phyloP scores from a whole-genome alignment of 1,140 invertebrate genomes.

The Tetramorium alpestre region DNA sequence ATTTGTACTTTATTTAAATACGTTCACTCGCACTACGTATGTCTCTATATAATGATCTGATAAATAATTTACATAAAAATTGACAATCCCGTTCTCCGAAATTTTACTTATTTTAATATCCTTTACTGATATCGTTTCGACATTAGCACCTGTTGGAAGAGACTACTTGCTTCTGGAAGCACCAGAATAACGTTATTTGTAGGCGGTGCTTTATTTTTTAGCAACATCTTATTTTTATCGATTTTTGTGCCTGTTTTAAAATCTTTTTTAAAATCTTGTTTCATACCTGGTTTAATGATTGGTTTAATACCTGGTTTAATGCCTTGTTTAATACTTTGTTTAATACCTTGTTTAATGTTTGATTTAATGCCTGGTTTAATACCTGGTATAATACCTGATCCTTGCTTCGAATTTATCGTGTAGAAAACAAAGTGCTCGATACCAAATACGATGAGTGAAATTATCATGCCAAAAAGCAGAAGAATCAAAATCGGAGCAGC shows the following conservation, averaged over 20 bases:
- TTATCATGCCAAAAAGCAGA: constrained; percentile 47
- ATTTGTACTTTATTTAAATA: constrained; percentile 38
- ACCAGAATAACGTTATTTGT: not conserved
- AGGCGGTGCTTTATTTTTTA: not conserved
- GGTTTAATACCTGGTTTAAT: not conserved
- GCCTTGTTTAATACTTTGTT: not conserved
- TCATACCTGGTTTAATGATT: not conserved
- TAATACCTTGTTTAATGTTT: not conserved
- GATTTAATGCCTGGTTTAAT: not conserved
- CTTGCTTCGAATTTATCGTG: not conserved
- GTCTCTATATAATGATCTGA: not conserved
- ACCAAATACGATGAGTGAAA: constrained; percentile 63
- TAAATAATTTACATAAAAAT: constrained; percentile 27
- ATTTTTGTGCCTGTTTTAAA: not conserved
- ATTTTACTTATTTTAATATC: not conserved
- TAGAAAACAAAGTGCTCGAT: constrained; percentile 58
- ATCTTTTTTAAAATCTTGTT: not conserved
- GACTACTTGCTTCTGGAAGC: not conserved
- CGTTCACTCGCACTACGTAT: constrained; percentile 15
- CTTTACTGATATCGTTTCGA: not conserved
- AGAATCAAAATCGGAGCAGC: constrained; percentile 63
- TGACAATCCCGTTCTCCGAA: not conserved
- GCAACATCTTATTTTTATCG: not conserved
- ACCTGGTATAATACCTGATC: not conserved
- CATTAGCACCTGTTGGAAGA: not conserved